A percentile compares a stretch with the other conserved stretches of the same genome.
These are phyloP conservation scores for Thamnophis sirtalis DNA, from an alignment of 2,113 vertebrate genomes.

Conservation along the genomic window DNA sequence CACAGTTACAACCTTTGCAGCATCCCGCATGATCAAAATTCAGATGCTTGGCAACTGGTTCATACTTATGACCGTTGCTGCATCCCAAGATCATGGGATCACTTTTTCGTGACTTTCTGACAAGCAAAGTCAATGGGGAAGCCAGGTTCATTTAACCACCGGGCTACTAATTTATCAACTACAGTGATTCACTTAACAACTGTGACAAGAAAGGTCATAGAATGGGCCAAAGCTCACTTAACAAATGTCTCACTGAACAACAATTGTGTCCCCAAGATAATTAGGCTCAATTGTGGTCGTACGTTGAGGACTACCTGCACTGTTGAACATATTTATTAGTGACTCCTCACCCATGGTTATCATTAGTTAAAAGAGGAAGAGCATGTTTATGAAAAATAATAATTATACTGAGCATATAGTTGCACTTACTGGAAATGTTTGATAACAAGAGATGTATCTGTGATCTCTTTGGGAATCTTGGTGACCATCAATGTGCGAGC, in stretches of 20 bases:
- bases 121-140: neutral
- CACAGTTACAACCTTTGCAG: neutral
- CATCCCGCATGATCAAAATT: neutral
- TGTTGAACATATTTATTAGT: neutral
- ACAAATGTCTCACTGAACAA: neutral
- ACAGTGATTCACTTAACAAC: neutral
- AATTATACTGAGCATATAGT: neutral
- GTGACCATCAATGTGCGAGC: slow-evolving; percentile 92
- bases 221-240: neutral
- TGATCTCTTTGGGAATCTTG: slow-evolving; percentile 85
- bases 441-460: slow-evolving; percentile 86
- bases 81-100: neutral
- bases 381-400: neutral
- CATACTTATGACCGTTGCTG: neutral
- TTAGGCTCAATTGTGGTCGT: neutral
- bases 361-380: neutral
- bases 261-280: neutral
- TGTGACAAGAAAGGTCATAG: neutral
- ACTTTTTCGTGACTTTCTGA: neutral
- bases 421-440: slow-evolving; percentile 93
- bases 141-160: neutral
- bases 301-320: neutral
- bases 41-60: neutral
- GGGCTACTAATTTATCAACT: neutral
- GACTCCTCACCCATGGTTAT: neutral